Conservation (phyloP, 2,888 invertebrate species). For the Mechanitis messenoides region DNA sequence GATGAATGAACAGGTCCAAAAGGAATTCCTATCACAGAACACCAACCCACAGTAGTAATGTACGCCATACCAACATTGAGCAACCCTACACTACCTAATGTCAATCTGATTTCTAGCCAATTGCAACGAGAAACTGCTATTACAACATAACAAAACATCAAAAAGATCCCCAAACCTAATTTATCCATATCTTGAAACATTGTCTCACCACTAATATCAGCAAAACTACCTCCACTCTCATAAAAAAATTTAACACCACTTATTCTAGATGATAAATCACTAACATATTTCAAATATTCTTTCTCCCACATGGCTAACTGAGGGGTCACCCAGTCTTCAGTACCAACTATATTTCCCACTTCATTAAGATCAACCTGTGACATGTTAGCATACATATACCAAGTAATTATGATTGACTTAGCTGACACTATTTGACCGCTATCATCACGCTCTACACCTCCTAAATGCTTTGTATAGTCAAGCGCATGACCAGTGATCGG, state of each 20-base stretch:
- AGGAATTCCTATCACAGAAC: conserved; percentile 81
- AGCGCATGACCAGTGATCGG: conserved; percentile 80
- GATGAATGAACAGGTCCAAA: conserved; percentile 90
- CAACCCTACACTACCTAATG: conserved; percentile 81
- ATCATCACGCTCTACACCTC: conserved; percentile 75
- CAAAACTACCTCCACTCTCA: conserved; percentile 82
- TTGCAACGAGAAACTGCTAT: conserved; percentile 84
- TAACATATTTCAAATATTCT: conserved; percentile 70
- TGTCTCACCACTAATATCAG: conserved; percentile 82
- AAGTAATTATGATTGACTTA: conserved; percentile 77
- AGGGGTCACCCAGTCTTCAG: conserved; percentile 83
- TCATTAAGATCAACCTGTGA: conserved; percentile 79
- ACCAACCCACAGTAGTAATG: conserved; percentile 81
- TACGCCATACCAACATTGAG: conserved; percentile 85
- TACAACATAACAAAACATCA: conserved; percentile 86
- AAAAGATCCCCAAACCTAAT: conserved; percentile 79
- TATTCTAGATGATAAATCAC: conserved; percentile 45
- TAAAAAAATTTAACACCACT: conserved; percentile 70
- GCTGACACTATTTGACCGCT: conserved; percentile 80
- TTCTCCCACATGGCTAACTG: conserved; percentile 79
- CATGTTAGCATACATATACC: conserved; percentile 82
- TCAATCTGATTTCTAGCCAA: conserved; percentile 82
- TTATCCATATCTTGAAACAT: conserved; percentile 85
- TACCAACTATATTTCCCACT: conserved; percentile 83
- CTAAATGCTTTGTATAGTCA: conserved; percentile 79